A percentile compares a stretch with the other conserved stretches of the same genome.
Evolutionary conservation across 2,888 invertebrate species (phyloP).

Genomic region (Eristalis tenax): DNA sequence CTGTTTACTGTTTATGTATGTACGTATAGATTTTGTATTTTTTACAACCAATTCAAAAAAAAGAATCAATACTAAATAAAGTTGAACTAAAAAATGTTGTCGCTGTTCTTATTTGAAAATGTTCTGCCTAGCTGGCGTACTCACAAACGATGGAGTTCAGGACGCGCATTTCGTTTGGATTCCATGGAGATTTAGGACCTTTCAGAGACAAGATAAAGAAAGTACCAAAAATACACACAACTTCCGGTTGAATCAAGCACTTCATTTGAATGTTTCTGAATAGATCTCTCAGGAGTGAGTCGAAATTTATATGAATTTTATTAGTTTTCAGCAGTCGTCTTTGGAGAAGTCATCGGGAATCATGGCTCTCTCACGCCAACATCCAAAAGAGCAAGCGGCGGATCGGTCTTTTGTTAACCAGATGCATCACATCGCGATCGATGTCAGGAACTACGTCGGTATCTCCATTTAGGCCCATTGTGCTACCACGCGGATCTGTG

Average conservation of each 20-base stretch:
- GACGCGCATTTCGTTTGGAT: no score
- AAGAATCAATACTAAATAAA: constrained; percentile 4
- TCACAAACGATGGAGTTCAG: no score
- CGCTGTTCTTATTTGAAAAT: not conserved
- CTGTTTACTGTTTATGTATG: constrained; percentile 37
- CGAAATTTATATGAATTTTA: not conserved
- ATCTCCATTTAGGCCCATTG: no score
- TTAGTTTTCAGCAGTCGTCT: not conserved
- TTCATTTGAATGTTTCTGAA: constrained; percentile 30
- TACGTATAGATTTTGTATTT: constrained; percentile 6
- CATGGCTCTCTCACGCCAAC: no score
- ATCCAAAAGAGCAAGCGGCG: no score
- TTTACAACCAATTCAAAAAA: constrained; percentile 10
- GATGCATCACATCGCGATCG: no score
- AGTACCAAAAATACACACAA: not conserved
- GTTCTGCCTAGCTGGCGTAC: no score
- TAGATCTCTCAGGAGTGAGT: not conserved
- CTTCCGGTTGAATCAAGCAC: constrained; percentile 52
- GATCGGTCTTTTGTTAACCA: no score
- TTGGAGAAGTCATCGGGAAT: no score
- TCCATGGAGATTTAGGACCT: no score
- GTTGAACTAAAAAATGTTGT: not conserved
- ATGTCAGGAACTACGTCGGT: no score
- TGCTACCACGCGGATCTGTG: no score
- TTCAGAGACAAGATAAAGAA: not conserved